These are phyloP conservation scores for Pempheris klunzingeri DNA, from an alignment of 2,797 vertebrate genomes.

Conservation along the genomic window DNA sequence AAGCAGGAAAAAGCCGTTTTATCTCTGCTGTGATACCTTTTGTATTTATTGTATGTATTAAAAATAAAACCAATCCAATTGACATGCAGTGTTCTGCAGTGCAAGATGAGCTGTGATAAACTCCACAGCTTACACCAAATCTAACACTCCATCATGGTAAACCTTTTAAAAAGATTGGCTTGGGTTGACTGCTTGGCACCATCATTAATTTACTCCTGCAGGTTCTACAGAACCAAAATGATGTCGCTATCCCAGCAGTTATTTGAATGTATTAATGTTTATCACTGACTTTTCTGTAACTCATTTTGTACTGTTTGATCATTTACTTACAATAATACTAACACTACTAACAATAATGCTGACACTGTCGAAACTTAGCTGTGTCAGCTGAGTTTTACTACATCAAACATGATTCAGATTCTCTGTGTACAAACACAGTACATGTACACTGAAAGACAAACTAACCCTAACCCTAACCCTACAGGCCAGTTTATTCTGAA, in stretches of 20 bases:
- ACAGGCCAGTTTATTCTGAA: not conserved
- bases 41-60: conserved; percentile 2
- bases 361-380: not conserved
- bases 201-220: conserved; percentile 5
- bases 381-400: not conserved
- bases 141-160: conserved; percentile 10
- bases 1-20: not conserved
- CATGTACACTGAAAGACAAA: not conserved
- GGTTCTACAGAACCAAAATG: not conserved
- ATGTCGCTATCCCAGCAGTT: not conserved
- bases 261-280: not conserved
- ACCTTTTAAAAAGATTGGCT: conserved; percentile 24
- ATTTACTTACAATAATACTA: not conserved
- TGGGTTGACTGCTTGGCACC: not conserved
- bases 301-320: not conserved
- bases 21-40: conserved; percentile 8
- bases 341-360: not conserved
- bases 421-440: not conserved
- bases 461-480: too few species aligned
- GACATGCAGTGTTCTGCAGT: conserved; percentile 5
- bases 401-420: not conserved
- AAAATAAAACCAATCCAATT: conserved; percentile 24
- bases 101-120: conserved; percentile 5
- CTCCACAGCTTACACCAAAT: conserved; percentile 11
- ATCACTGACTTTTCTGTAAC: not conserved